A percentile compares a stretch with the other conserved stretches of the same genome.
Evolutionary conservation across 1,140 invertebrate species (phyloP).

Genomic region (Aphelenchoides avenae): DNA sequence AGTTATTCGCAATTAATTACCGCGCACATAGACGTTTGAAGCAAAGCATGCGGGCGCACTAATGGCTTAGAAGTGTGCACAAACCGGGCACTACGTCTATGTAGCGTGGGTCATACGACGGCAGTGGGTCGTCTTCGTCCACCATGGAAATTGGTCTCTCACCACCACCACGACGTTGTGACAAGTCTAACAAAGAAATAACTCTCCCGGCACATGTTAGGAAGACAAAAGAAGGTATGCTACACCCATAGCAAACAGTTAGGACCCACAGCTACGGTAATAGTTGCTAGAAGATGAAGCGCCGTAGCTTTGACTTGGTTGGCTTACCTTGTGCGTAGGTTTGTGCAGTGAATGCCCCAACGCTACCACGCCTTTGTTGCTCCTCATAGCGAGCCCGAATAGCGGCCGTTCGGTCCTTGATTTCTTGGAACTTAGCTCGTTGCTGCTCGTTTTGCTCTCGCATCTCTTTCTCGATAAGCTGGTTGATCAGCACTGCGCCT

Average conservation of each 20-base stretch:
- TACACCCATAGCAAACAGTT: slow-evolving; percentile 15
- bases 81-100: slow-evolving; percentile 1
- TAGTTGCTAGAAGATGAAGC: too few species aligned
- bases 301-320: too few species aligned
- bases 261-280: too few species aligned
- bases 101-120: slow-evolving; percentile 36
- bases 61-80: background rate
- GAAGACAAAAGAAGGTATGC: slow-evolving; percentile 7
- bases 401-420: slow-evolving; percentile 45
- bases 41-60: background rate
- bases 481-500: slow-evolving; percentile 57
- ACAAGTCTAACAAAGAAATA: slow-evolving; percentile 25
- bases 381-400: slow-evolving; percentile 53
- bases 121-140: slow-evolving; percentile 51
- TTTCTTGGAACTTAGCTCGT: slow-evolving; percentile 52
- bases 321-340: slow-evolving; percentile 60
- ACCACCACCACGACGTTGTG: slow-evolving; percentile 9
- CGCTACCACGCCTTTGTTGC: slow-evolving; percentile 33
- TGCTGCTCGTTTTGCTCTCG: slow-evolving; percentile 56
- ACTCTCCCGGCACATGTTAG: slow-evolving; percentile 1
- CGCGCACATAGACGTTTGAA: background rate
- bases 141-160: slow-evolving; percentile 36
- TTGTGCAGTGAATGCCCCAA: slow-evolving; percentile 34
- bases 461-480: slow-evolving; percentile 59
- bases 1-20: background rate